Evolutionary conservation across 2,113 vertebrate genomes (phyloP), one percentile per base, ranked within the genome.

Genomic region (Mesitornis unicolor): DNA sequence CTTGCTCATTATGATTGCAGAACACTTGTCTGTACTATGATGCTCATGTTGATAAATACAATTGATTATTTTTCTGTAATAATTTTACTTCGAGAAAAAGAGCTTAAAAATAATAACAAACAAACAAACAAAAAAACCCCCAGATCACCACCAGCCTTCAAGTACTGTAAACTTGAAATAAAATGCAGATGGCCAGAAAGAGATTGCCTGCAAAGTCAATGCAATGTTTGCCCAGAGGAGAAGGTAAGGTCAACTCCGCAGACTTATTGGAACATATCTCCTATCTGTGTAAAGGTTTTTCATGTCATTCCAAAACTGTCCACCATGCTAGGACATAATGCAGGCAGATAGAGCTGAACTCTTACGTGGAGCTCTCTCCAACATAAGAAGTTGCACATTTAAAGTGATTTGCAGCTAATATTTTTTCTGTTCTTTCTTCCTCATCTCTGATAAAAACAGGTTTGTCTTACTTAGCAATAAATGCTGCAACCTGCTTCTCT

Each of bases 371-470:
- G 8, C 3, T 57, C 36, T 65, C 54, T 69, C 18, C 22, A 65
- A 7, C 0, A 0, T 11, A 43, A 45, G 2, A 4, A 45, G 3
- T 40, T 53, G 11, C 3, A 42, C 3, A 35, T 57, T 76, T 59
- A 65, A 83, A 45, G 2, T 2, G 50, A 38, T 83, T 92, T 67
- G 5, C 24, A 56, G 10, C 2, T 48, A 71, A 48, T 71, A 54
- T 33, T 64, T 67, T 22, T 8, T 43, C 43, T 16, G 61, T 54
- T 1, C 5, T 20, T 65, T 57, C 54, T 73, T 57, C 11, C 24
- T 64, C 31, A 73, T 33, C 26, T 69, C 16, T 29, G 15, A 50
- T 7, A 68, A 38, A 80, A 53, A 1, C 3, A 42, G 4, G 4
- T 36, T 73, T 61, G 5, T 71, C 70, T 78, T 60, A 47, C 13